Base-by-base conservation (phyloP, 2,797 vertebrate species). In the Erithacus rubecula region DNA sequence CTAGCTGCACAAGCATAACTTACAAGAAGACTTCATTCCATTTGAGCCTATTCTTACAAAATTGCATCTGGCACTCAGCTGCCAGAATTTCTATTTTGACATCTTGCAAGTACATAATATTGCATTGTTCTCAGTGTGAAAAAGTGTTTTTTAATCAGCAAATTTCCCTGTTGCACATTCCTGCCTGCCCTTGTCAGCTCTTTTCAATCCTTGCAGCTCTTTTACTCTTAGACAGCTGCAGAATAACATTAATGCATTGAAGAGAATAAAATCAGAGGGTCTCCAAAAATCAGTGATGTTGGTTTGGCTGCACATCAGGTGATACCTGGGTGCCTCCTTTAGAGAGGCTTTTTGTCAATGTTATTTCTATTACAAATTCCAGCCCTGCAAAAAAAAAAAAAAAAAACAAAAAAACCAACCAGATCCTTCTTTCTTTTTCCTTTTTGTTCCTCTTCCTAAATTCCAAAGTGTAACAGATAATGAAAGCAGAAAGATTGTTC, bases 101-200 rank as follows among this genome's bases (percentile, higher is more conserved):
- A 47, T 72, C 46, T 83, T 84, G 55, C 56, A 92, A 94, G 69
- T 69, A 55, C 32, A 37, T 36, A 68, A 60, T 67, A 78, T 34
- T 1, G 0, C 51, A 68, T 79, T 89, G 56, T 75, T 93, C 69
- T 94, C 62, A 56, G 34, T 20, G 59, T 65, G 49, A 68, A 77
- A 85, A 90, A 90, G 36, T 51, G 68, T 76, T 92, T 87, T 77
- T 79, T 93, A 69, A 95, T 92, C 87, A 90, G 82, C 23, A 83
- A 22, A 91, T 82, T 86, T 87, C 78, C 58, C 41, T 74, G 67
- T 55, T 83, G 43, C 23, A 44, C 36, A 36, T 72, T 87, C 24
- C 47, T 64, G 67, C 43, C 91, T 89, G 30, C 41, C 81, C 62
- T 93, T 90, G 53, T 71, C 86, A 83, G 52, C 43, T 71, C 52